Percentiles rank a stretch among this genome's conserved stretches.
These are phyloP conservation scores for Drosophila colorata DNA, from an alignment of 2,888 invertebrate species.

Conservation along the genomic window DNA sequence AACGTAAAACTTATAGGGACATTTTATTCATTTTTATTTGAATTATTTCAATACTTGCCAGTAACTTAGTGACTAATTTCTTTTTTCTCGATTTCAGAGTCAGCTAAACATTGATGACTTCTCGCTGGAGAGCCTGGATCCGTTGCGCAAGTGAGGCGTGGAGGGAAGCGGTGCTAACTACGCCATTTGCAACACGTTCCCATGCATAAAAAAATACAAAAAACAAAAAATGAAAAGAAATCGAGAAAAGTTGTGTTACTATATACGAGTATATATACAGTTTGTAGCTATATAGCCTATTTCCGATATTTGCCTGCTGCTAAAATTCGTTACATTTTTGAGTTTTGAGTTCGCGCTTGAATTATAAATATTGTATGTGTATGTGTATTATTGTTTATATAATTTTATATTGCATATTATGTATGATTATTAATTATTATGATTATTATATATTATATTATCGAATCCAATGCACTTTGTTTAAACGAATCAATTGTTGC, in stretches of 20 bases:
- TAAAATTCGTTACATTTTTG: conserved; percentile 29
- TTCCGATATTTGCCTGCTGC: conserved; percentile 46
- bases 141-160: conserved; percentile 89
- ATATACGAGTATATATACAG: conserved; percentile 30
- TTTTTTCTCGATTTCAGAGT: conserved; percentile 87
- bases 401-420: conserved; percentile 65
- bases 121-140: conserved; percentile 96
- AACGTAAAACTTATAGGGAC: too few relatives aligned
- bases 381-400: conserved; percentile 79
- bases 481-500: conserved; percentile 76
- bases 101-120: conserved; percentile 91
- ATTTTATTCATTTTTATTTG: too few relatives aligned
- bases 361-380: conserved; percentile 58
- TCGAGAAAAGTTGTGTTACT: conserved; percentile 31
- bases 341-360: conserved; percentile 37
- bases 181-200: conserved; percentile 59
- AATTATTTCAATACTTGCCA: too few relatives aligned
- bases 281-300: conserved; percentile 25
- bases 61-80: too few relatives aligned
- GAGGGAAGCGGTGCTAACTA: conserved; percentile 62
- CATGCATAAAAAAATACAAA: not conserved
- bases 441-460: conserved; percentile 63
- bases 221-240: not conserved
- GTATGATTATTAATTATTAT: conserved; percentile 62
- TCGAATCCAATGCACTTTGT: conserved; percentile 69